phyloP scores from a whole-genome alignment of 2,113 vertebrate species.

The Sialia sialis region DNA sequence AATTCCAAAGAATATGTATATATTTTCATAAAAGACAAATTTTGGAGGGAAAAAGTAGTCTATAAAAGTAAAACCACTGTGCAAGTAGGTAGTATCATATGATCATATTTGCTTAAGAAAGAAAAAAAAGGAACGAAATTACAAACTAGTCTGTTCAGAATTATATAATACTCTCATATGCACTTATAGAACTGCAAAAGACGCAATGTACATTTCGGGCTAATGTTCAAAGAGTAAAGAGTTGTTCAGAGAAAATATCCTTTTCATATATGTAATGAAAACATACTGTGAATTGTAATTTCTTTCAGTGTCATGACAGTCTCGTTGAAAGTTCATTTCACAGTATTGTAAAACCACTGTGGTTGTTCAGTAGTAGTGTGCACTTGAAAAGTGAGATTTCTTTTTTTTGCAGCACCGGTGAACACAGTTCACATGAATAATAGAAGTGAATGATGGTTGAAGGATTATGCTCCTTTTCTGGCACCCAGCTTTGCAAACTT shows the following conservation, averaged over 20 bases:
- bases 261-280: background rate
- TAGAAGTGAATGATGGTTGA: background rate
- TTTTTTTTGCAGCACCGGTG: background rate
- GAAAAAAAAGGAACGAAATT: background rate
- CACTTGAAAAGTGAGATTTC: background rate
- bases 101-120: background rate
- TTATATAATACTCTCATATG: background rate
- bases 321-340: background rate
- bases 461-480: background rate
- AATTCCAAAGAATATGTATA: background rate
- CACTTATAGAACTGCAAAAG: background rate
- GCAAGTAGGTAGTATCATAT: background rate
- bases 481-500: background rate
- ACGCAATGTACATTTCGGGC: background rate
- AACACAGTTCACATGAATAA: background rate
- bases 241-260: background rate
- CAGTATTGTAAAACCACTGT: background rate
- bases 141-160: background rate
- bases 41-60: background rate
- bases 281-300: background rate
- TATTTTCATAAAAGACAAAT: background rate
- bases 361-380: background rate
- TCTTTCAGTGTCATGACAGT: background rate
- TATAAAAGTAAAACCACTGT: background rate
- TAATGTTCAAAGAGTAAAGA: background rate